Base-by-base conservation (phyloP, 2,113 vertebrate genomes). In the Triplophysa rosa region DNA sequence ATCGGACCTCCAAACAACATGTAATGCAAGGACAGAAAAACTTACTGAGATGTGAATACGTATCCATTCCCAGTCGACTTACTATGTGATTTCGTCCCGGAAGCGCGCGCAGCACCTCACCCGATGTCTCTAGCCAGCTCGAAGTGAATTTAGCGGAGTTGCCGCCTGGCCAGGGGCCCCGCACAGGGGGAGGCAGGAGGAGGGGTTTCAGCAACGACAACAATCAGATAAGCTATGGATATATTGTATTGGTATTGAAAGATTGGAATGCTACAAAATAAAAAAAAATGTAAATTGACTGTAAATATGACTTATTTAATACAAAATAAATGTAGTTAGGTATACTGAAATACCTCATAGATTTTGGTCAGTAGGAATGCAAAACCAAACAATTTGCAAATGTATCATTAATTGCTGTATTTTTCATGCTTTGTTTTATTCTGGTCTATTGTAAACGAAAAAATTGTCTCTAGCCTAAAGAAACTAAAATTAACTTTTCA, bases 31-130 rank as follows among this genome's bases (percentile, higher is more conserved):
- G 23, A 82, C 1, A n/a, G n/a, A 1, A 58, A 4, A 79, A 92
- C 92, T 93, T 87, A 94, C 93, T 90, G 75, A 93, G 89, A 80
- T 92, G 90, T 84, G 90, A 84, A 89, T 91, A 94, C 8, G 90
- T 84, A 85, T 93, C 93, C 92, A 93, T 93, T 83, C 77, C 87
- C 85, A 76, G 59, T 82, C 84, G 82, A 87, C 89, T 85, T 72
- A 29, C 19, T 64, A 87, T 78, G 73, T 82, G 84, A 85, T 90
- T 77, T 89, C 79, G 90, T 87, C 86, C 83, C 83, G 86, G 82
- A 67, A 87, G n/a, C 76, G 84, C 76, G 84, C 77, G 71, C 83
- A 78, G 91, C 91, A 93, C 93, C 91, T 89, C 93, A 87, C 89
- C 91, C 89, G 88, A 85, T 90, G 89, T 88, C 78, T 86, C 90